These are phyloP conservation scores for Hofmannophila pseudospretella DNA, from an alignment of 2,888 invertebrate genomes.

Conservation along the genomic window DNA sequence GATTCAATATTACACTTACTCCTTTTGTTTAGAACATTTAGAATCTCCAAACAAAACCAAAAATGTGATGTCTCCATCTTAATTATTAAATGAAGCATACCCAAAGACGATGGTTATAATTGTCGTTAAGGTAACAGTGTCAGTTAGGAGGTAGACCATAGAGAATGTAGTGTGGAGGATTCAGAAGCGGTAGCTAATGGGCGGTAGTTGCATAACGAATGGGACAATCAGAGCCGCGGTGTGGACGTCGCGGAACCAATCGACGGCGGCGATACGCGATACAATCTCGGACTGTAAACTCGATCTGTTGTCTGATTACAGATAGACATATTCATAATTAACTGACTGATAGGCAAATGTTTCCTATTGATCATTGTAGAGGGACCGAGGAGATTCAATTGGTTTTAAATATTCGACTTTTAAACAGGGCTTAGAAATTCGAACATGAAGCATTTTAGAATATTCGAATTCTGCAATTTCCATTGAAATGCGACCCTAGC, in stretches of 20 bases:
- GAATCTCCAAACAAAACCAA: too few species aligned
- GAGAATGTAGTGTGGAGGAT: conserved; percentile 50
- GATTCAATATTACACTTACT: too few species aligned
- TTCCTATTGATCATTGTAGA: too few species aligned
- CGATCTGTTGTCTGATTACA: background rate
- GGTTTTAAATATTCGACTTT: too few species aligned
- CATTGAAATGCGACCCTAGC: too few species aligned
- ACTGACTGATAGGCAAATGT: too few species aligned
- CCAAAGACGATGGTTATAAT: conserved; percentile 57
- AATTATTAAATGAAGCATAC: conserved; percentile 51
- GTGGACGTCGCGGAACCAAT: conserved; percentile 46
- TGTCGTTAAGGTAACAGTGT: conserved; percentile 55
- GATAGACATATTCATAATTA: background rate
- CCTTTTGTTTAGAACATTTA: too few species aligned
- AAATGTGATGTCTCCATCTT: conserved; percentile 25
- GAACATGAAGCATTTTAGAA: too few species aligned
- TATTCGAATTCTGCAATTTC: too few species aligned
- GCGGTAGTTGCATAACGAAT: conserved; percentile 63
- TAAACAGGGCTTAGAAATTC: too few species aligned
- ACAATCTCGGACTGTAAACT: conserved; percentile 11
- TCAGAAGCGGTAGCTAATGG: conserved; percentile 46
- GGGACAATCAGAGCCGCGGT: conserved; percentile 42
- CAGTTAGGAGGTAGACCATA: conserved; percentile 51
- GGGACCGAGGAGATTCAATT: too few species aligned
- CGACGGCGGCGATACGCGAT: conserved; percentile 19